Conservation (phyloP, 2,888 invertebrate genomes). For the Embidobia sp. region DNA sequence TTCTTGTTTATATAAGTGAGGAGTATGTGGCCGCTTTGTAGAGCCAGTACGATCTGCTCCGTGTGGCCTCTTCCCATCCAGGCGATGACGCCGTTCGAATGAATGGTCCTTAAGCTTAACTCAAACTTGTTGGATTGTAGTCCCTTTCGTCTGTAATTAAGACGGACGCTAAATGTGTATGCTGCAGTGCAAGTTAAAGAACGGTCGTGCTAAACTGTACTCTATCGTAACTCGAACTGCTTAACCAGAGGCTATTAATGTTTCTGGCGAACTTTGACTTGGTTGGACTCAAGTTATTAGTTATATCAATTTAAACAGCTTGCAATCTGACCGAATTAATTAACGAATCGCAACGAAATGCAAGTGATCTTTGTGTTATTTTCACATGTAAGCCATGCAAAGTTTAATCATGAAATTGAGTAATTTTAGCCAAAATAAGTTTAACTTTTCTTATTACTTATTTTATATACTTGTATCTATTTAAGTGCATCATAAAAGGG, state of each 20-base stretch:
- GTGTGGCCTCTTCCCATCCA: conserved; percentile 79
- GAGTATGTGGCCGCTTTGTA: conserved; percentile 78
- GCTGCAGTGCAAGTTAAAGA: conserved; percentile 31
- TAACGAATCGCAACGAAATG: not conserved
- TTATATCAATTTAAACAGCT: conserved; percentile 17
- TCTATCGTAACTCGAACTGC: conserved; percentile 22
- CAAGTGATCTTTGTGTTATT: not conserved
- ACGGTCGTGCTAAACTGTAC: conserved; percentile 8
- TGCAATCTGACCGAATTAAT: not conserved
- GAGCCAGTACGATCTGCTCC: conserved; percentile 76
- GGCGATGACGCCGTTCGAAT: conserved; percentile 78
- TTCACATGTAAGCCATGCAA: not conserved
- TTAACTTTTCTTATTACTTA: no score
- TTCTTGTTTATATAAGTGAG: conserved; percentile 77
- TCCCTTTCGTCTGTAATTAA: conserved; percentile 75
- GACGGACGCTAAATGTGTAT: conserved; percentile 33
- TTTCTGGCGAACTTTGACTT: conserved; percentile 25
- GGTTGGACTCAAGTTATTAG: conserved; percentile 32
- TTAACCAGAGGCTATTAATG: conserved; percentile 34
- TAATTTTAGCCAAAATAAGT: no score
- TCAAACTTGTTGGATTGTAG: conserved; percentile 80
- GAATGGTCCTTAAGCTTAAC: conserved; percentile 76
- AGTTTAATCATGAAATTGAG: not conserved
- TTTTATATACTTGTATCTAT: no score
- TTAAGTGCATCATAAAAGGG: no score